Conservation (phyloP, 2,797 vertebrate genomes). For the Sylvilagus floridanus region DNA sequence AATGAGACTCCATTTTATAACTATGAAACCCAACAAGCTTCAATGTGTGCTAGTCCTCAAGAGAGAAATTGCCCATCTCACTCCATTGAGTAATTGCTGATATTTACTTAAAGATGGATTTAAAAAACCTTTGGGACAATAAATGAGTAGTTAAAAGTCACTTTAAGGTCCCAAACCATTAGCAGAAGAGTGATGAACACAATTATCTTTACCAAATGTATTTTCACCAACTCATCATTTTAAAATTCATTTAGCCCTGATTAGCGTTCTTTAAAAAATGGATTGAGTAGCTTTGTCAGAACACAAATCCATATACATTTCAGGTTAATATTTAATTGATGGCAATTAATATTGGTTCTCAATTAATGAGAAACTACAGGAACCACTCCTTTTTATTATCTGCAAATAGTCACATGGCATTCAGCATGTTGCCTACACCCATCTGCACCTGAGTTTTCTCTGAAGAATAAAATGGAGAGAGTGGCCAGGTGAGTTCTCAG, state of each 20-base stretch:
- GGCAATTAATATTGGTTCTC: not conserved
- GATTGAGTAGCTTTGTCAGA: slow-evolving; percentile 2
- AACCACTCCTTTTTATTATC: slow-evolving; percentile 45
- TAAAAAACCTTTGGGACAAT: slow-evolving; percentile 49
- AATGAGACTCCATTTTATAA: not conserved
- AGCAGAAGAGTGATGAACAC: not conserved
- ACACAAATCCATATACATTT: not conserved
- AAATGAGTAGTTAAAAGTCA: slow-evolving; percentile 55
- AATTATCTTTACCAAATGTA: not conserved
- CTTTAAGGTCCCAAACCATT: slow-evolving; percentile 53
- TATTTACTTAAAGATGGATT: slow-evolving; percentile 47
- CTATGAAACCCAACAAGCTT: not conserved
- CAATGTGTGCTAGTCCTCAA: slow-evolving; percentile 24
- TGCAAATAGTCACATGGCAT: not conserved
- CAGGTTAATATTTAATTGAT: not conserved
- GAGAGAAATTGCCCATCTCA: slow-evolving; percentile 30
- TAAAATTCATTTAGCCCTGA: slow-evolving; percentile 18
- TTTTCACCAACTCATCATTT: slow-evolving; percentile 52
- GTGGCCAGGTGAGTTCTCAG: not conserved
- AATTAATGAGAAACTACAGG: not conserved
- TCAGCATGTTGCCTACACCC: not conserved
- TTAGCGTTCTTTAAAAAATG: not conserved
- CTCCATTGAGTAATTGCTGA: slow-evolving; percentile 41
- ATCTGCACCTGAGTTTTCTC: not conserved
- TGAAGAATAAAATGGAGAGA: not conserved